Conservation (phyloP, 2,113 vertebrate species). For the Notothenia coriiceps region DNA sequence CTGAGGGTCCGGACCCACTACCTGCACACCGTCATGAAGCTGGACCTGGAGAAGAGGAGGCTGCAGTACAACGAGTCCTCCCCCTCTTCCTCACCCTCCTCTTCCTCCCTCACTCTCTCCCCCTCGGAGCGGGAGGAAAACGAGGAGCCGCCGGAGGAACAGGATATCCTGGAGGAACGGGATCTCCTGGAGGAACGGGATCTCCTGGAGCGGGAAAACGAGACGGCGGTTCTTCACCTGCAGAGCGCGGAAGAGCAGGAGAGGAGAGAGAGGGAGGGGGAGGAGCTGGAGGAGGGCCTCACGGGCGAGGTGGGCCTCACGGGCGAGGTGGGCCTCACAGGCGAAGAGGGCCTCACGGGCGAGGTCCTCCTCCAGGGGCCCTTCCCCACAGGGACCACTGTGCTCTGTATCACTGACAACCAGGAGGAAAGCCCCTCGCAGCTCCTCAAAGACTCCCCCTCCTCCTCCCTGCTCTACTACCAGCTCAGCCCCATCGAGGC, state of each 20-base stretch:
- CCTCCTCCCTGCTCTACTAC: conserved; percentile 86
- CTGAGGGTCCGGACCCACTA: conserved; percentile 96
- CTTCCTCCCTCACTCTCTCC: conserved; percentile 63
- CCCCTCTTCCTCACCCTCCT: conserved; percentile 62
- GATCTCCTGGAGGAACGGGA: conserved; percentile 85
- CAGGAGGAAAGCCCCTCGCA: conserved; percentile 78
- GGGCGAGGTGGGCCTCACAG: conserved; percentile 72
- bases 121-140: conserved; percentile 70
- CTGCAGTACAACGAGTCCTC: conserved; percentile 72
- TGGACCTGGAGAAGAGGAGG: conserved; percentile 92
- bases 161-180: conserved; percentile 76
- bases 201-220: conserved; percentile 88
- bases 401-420: conserved; percentile 90
- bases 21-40: conserved; percentile 98
- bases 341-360: conserved; percentile 66
- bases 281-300: conserved; percentile 82
- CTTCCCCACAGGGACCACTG: conserved; percentile 87
- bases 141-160: conserved; percentile 66
- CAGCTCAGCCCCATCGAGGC: conserved; percentile 86
- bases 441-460: conserved; percentile 84
- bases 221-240: conserved; percentile 94
- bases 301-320: conserved; percentile 69
- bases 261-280: conserved; percentile 89
- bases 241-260: conserved; percentile 95
- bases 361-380: conserved; percentile 89